Conservation (phyloP, 2,888 invertebrate genomes). For the Psococerastis gibbosa region DNA sequence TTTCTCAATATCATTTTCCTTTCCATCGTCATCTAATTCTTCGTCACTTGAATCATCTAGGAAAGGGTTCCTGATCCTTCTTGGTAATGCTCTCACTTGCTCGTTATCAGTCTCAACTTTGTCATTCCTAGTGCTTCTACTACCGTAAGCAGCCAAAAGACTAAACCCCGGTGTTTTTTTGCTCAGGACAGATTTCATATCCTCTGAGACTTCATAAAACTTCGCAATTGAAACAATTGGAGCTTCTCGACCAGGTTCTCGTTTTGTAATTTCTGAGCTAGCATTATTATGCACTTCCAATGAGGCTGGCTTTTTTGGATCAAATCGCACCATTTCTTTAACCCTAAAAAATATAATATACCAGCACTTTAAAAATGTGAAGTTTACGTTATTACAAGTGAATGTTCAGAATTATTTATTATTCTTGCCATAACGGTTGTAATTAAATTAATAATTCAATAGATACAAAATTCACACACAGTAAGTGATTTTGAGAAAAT, state of each 20-base stretch:
- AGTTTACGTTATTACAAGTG: no score
- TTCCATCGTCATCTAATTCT: neutral
- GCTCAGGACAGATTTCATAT: neutral
- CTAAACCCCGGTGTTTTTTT: slow-evolving; percentile 1
- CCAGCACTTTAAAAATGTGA: no score
- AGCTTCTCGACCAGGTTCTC: neutral
- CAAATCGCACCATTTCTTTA: slow-evolving; percentile 39
- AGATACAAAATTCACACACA: no score
- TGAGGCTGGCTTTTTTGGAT: slow-evolving; percentile 28
- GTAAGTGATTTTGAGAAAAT: no score
- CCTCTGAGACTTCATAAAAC: slow-evolving; percentile 6
- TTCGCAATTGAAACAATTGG: slow-evolving; percentile 1
- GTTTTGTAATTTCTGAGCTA: neutral
- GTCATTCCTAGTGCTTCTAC: neutral
- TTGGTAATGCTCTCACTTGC: neutral
- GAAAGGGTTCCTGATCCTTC: neutral
- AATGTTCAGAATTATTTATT: no score
- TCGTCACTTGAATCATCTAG: neutral
- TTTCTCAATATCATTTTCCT: neutral
- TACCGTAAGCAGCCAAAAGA: slow-evolving; percentile 1
- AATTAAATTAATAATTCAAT: no score
- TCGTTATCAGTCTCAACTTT: neutral
- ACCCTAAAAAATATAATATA: slow-evolving; percentile 6
- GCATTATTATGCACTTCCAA: neutral
- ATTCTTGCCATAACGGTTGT: no score